These are phyloP conservation scores for Liopterus haemorrhoidalis DNA, from an alignment of 2,888 invertebrate genomes.

Conservation along the genomic window DNA sequence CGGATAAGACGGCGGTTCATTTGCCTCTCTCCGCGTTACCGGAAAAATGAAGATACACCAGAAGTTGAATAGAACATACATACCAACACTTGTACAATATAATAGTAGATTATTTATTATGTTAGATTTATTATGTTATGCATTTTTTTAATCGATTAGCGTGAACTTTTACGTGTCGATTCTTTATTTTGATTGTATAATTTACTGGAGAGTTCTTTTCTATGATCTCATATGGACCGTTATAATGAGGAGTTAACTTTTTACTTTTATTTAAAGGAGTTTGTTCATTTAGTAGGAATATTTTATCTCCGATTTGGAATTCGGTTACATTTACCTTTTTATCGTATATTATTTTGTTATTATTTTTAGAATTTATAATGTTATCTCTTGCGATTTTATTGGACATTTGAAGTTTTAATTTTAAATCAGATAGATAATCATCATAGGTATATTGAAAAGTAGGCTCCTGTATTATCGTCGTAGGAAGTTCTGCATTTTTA, in stretches of 20 bases:
- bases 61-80: too few species aligned
- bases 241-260: constrained; percentile 20
- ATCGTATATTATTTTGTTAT: constrained; percentile 28
- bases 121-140: too few species aligned
- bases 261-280: constrained; percentile 13
- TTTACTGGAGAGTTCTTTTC: constrained; percentile 24
- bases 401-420: constrained; percentile 25
- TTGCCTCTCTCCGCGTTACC: too few species aligned
- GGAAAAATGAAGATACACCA: too few species aligned
- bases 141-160: constrained; percentile 17
- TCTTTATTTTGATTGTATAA: constrained; percentile 24
- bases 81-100: too few species aligned
- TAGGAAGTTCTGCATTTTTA: constrained; percentile 21
- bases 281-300: constrained; percentile 21
- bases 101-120: too few species aligned
- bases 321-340: constrained; percentile 12
- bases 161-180: constrained; percentile 19
- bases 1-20: too few species aligned
- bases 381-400: constrained; percentile 30
- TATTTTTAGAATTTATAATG: constrained; percentile 23
- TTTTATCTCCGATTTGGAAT: constrained; percentile 25
- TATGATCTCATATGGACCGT: constrained; percentile 26
- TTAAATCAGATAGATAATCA: constrained; percentile 24
- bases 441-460: constrained; percentile 31
- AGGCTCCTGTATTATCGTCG: constrained; percentile 26